phyloP scores from a whole-genome alignment of 2,113 vertebrate species.

The Xiphophorus couchianus region DNA sequence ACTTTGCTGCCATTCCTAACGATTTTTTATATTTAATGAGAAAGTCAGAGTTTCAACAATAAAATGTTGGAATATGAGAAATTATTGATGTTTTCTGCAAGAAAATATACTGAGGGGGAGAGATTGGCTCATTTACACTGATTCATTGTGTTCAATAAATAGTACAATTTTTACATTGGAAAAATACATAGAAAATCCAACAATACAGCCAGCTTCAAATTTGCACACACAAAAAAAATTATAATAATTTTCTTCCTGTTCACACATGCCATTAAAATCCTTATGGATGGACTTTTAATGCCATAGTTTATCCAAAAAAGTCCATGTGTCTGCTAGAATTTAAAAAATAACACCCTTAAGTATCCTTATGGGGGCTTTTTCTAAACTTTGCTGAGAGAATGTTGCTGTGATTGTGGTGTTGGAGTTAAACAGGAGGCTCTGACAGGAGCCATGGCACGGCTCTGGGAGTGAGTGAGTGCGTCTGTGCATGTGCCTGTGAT shows the following conservation, averaged over 20 bases:
- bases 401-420: constrained; percentile 41
- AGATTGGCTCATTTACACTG: too few relatives aligned
- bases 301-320: not conserved
- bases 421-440: constrained; percentile 30
- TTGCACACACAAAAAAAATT: too few relatives aligned
- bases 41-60: not conserved
- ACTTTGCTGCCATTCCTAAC: not conserved
- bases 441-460: constrained; percentile 29
- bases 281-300: too few relatives aligned
- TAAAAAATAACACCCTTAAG: not conserved
- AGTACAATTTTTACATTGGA: too few relatives aligned
- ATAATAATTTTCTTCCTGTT: too few relatives aligned
- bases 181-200: too few relatives aligned
- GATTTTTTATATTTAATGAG: not conserved
- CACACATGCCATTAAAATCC: too few relatives aligned
- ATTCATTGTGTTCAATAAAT: too few relatives aligned
- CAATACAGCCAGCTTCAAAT: too few relatives aligned
- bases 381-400: constrained; percentile 10
- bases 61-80: not conserved
- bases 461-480: constrained; percentile 11
- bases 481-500: constrained; percentile 27
- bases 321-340: not conserved
- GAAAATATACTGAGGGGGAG: too few relatives aligned
- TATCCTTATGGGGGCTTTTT: not conserved
- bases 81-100: too few relatives aligned